Evolutionary conservation across 2,113 vertebrate species (phyloP).

Genomic region (Phrynocephalus versicolor): DNA sequence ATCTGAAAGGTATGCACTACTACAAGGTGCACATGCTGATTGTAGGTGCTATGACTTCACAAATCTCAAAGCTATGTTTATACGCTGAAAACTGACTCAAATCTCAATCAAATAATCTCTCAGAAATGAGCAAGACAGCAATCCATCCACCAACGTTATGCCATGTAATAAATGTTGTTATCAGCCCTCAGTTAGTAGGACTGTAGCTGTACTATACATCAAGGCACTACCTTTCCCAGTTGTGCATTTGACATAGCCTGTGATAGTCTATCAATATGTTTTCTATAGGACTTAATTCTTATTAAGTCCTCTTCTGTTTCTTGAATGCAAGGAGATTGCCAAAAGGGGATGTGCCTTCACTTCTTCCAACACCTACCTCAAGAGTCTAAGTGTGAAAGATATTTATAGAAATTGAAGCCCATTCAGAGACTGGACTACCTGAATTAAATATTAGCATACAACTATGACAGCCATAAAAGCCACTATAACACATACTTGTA

Average conservation of each 20-base stretch:
- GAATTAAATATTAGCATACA: no score
- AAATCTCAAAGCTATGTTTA: not conserved
- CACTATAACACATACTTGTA: no score
- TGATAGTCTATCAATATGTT: no score
- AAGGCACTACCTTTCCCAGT: not conserved
- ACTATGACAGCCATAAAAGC: no score
- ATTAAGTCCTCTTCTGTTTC: no score
- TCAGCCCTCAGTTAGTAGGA: not conserved
- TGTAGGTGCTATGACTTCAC: not conserved
- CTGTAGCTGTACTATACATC: not conserved
- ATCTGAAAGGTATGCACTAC: not conserved
- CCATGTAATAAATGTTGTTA: not conserved
- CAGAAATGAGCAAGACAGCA: not conserved
- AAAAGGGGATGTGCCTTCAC: no score
- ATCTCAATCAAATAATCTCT: not conserved
- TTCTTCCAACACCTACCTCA: no score
- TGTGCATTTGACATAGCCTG: not conserved
- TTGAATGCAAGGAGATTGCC: no score
- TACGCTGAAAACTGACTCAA: not conserved
- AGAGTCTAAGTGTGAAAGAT: no score
- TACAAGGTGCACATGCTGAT: not conserved
- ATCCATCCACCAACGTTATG: not conserved
- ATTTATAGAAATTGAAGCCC: no score
- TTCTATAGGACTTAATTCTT: no score
- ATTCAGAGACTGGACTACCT: no score